A percentile compares a stretch with the other conserved stretches of the same genome.
phyloP scores from a whole-genome alignment of 2,797 vertebrate species.

The Crocodylus rhombifer region DNA sequence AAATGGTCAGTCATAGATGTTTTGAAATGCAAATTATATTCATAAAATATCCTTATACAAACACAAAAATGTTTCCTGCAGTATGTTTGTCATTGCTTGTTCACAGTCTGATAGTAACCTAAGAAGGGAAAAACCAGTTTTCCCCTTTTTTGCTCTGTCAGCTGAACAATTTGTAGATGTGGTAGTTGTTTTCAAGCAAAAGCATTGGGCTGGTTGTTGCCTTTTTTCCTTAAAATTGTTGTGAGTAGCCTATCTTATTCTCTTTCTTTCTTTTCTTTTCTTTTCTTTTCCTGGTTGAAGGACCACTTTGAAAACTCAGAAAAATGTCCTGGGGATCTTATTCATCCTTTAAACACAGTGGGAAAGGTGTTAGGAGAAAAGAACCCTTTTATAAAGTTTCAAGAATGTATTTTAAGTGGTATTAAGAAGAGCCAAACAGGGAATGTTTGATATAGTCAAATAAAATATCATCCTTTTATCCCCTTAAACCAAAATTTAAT shows the following conservation, averaged over 20 bases:
- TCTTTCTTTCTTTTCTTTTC: not conserved
- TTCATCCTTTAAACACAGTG: conserved; percentile 55
- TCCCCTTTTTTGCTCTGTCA: not conserved
- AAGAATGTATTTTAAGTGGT: not conserved
- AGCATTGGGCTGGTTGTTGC: not conserved
- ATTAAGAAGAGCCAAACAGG: conserved; percentile 12
- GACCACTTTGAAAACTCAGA: conserved; percentile 50
- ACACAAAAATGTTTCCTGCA: conserved; percentile 16
- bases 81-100: not conserved
- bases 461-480: not conserved
- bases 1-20: conserved; percentile 24
- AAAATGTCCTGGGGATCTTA: conserved; percentile 40
- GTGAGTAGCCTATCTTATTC: conserved; percentile 9
- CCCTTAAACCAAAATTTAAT: conserved; percentile 27
- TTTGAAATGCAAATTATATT: not conserved
- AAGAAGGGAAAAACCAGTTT: not conserved
- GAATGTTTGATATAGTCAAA: not conserved
- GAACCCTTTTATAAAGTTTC: not conserved
- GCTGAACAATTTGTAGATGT: not conserved
- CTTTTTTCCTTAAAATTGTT: not conserved
- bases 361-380: not conserved
- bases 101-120: not conserved
- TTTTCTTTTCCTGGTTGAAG: conserved; percentile 4
- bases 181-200: not conserved
- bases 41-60: not conserved